phyloP scores from a whole-genome alignment of 2,888 invertebrate genomes.

The Sepiola atlantica region DNA sequence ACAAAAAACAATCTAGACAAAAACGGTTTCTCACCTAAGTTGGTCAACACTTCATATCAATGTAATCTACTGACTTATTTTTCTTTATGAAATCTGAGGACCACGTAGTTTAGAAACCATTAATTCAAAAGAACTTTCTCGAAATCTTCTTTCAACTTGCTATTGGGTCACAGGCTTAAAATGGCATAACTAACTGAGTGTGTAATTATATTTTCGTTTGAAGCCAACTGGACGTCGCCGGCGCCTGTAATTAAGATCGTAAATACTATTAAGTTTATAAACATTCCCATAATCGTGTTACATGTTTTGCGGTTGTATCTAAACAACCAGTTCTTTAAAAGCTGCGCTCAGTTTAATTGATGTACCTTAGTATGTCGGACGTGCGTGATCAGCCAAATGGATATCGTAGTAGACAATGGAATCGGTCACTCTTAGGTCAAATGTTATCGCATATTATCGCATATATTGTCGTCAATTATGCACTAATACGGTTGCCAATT shows the following conservation, averaged over 20 bases:
- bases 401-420: too few relatives aligned
- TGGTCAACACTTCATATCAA: background rate
- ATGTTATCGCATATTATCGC: too few relatives aligned
- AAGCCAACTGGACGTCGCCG: background rate
- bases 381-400: too few relatives aligned
- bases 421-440: too few relatives aligned
- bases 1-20: too few relatives aligned
- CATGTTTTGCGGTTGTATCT: background rate
- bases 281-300: background rate
- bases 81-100: background rate
- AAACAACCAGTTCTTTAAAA: background rate
- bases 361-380: background rate
- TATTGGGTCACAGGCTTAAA: background rate
- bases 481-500: too few relatives aligned
- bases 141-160: background rate
- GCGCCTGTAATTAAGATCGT: background rate
- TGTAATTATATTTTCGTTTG: slow-evolving; percentile 32
- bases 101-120: background rate
- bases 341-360: background rate
- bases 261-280: background rate
- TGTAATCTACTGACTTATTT: background rate
- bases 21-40: background rate
- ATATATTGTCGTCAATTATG: too few relatives aligned
- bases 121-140: background rate
- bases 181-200: background rate